Evolutionary conservation across 2,888 invertebrate species (phyloP).

Genomic region (Aphodius granarius): DNA sequence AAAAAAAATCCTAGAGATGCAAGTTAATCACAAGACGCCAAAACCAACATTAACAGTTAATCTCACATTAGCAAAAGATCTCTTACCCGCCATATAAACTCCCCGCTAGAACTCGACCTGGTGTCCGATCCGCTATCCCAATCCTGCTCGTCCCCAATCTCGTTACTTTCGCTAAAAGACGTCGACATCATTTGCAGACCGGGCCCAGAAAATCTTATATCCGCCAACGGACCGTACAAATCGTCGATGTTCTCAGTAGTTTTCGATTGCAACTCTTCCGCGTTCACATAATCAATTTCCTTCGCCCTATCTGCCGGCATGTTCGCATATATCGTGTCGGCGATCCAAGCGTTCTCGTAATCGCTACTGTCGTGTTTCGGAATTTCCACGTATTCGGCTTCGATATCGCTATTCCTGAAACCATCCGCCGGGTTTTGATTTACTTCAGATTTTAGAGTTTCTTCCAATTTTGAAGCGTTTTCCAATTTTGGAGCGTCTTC

Average conservation of each 20-base stretch:
- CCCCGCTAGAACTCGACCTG: constrained; percentile 74
- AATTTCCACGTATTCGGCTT: constrained; percentile 37
- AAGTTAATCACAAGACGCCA: constrained; percentile 13
- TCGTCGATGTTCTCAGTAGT: constrained; percentile 30
- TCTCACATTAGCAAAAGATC: not conserved
- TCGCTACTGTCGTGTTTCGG: constrained; percentile 56
- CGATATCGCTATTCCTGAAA: constrained; percentile 14
- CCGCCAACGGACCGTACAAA: constrained; percentile 49
- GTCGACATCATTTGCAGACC: constrained; percentile 52
- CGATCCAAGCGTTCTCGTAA: constrained; percentile 52
- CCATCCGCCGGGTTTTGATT: not conserved
- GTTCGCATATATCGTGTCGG: constrained; percentile 38
- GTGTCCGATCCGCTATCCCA: constrained; percentile 73
- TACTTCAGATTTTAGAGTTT: not conserved
- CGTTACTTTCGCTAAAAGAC: constrained; percentile 56
- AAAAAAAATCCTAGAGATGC: constrained; percentile 4
- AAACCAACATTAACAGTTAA: constrained; percentile 7
- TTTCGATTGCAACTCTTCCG: constrained; percentile 1
- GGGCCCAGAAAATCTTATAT: constrained; percentile 53
- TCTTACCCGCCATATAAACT: constrained; percentile 78
- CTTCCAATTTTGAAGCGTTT: not conserved
- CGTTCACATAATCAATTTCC: constrained; percentile 10
- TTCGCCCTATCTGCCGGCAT: constrained; percentile 12
- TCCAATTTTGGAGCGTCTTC: constrained; percentile 1
- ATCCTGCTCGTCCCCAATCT: constrained; percentile 61